phyloP scores from a whole-genome alignment of 1,140 invertebrate genomes.

The Leptinotarsa undecemlineata region DNA sequence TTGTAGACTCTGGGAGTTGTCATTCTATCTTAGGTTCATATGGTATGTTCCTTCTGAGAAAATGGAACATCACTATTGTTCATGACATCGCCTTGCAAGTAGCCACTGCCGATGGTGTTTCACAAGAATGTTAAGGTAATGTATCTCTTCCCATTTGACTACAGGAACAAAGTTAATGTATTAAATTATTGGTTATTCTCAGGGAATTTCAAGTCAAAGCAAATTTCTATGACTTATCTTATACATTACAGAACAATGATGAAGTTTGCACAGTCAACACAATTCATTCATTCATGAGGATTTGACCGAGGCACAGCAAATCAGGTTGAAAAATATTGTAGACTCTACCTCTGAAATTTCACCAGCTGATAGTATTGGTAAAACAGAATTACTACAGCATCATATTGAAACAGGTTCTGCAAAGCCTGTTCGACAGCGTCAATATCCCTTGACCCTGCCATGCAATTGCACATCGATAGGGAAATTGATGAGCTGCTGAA shows the following conservation, averaged over 20 bases:
- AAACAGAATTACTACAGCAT: neutral
- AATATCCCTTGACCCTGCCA: constrained; percentile 4
- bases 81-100: neutral
- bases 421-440: too few relatives aligned
- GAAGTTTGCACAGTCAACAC: too few relatives aligned
- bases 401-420: too few relatives aligned
- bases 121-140: neutral
- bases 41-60: neutral
- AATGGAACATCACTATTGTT: neutral
- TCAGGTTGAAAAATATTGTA: neutral
- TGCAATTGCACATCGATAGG: neutral
- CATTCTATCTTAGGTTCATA: neutral
- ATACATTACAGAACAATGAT: neutral
- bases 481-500: constrained; percentile 13
- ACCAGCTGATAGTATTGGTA: neutral
- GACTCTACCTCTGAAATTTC: neutral
- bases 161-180: neutral
- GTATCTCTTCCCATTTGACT: neutral
- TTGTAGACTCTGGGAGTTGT: too few relatives aligned
- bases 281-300: too few relatives aligned
- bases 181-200: constrained; percentile 11
- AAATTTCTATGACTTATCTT: constrained; percentile 5
- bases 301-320: neutral
- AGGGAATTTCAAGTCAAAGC: neutral
- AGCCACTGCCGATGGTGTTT: constrained; percentile 16